Conservation (phyloP, 1,140 invertebrate genomes). For the Varroa destructor region DNA sequence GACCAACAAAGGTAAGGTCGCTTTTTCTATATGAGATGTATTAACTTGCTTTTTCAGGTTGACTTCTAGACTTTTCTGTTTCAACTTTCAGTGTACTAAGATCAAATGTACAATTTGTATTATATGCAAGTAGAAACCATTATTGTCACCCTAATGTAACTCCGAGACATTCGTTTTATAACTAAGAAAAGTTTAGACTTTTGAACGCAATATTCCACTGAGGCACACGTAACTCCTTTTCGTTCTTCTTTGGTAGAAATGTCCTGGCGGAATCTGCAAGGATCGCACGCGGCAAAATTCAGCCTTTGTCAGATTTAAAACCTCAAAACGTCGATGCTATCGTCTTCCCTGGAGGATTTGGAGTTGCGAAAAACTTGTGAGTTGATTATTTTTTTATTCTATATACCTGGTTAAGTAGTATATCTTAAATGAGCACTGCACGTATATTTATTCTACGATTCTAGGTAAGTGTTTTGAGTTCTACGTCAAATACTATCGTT, state of each 20-base stretch:
- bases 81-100: not conserved
- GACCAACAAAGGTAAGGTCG: constrained; percentile 3
- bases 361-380: constrained; percentile 51
- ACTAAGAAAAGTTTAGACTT: too few species aligned
- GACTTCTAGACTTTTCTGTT: not conserved
- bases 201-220: too few species aligned
- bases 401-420: not conserved
- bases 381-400: constrained; percentile 35
- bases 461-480: too few species aligned
- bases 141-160: not conserved
- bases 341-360: constrained; percentile 52
- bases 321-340: constrained; percentile 43
- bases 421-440: too few species aligned
- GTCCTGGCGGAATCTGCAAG: constrained; percentile 49
- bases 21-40: not conserved
- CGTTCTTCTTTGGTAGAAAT: constrained; percentile 40
- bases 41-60: not conserved
- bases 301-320: constrained; percentile 43
- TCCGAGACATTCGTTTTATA: too few species aligned
- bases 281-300: constrained; percentile 46
- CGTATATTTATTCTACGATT: too few species aligned
- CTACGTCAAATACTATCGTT: too few species aligned
- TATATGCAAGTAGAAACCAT: not conserved
- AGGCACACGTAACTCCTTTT: too few species aligned
- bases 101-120: not conserved